Conservation (phyloP, 2,113 vertebrate species). For the Blennius ocellaris region DNA sequence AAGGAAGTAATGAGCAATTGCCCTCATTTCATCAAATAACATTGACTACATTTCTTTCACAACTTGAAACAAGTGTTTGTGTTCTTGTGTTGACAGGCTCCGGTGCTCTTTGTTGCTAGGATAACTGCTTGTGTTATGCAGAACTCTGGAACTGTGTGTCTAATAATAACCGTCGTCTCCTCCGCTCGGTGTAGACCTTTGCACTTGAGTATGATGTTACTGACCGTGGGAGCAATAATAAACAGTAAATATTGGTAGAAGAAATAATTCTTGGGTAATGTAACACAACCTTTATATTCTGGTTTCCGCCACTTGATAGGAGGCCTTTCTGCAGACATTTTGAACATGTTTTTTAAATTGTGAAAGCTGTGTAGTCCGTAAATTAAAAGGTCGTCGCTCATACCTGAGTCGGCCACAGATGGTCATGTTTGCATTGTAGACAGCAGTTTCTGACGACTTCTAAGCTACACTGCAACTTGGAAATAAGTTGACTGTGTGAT, state of each 20-base stretch:
- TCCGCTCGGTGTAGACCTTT: conserved; percentile 48
- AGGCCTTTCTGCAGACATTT: too few relatives aligned
- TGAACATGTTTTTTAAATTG: too few relatives aligned
- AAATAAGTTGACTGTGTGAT: too few relatives aligned
- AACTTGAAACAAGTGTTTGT: conserved; percentile 8
- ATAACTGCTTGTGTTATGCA: conserved; percentile 34
- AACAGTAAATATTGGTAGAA: conserved; percentile 33
- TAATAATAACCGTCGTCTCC: conserved; percentile 63
- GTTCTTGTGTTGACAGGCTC: conserved; percentile 16
- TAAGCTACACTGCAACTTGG: too few relatives aligned
- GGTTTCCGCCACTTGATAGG: not conserved
- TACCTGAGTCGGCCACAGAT: too few relatives aligned
- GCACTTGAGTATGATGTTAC: conserved; percentile 47
- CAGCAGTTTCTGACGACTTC: too few relatives aligned
- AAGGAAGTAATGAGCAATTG: too few relatives aligned
- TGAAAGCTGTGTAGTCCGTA: too few relatives aligned
- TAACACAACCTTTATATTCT: conserved; percentile 6
- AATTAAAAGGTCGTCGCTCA: too few relatives aligned
- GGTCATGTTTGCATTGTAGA: too few relatives aligned
- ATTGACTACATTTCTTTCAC: conserved; percentile 8
- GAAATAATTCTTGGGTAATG: conserved; percentile 13
- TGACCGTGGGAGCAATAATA: conserved; percentile 42
- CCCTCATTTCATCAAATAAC: not conserved
- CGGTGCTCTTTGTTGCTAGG: conserved; percentile 35
- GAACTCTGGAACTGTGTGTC: conserved; percentile 36